Evolutionary conservation across 2,888 invertebrate genomes (phyloP).

Genomic region (Unio delphinus): DNA sequence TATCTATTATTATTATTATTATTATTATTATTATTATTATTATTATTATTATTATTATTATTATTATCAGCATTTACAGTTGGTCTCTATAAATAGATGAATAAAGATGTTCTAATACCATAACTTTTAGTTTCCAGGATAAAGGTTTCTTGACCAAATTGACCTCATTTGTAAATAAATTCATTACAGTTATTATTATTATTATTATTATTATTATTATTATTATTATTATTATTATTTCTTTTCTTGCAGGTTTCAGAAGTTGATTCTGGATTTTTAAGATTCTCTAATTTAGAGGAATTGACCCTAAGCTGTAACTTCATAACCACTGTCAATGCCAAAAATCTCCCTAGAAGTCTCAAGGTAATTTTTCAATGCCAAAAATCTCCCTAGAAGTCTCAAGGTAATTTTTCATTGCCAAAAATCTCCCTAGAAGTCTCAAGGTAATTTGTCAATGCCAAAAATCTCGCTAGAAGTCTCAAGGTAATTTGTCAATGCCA

Average conservation of each 20-base stretch:
- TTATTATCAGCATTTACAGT: constrained; percentile 1
- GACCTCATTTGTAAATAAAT: too few species aligned
- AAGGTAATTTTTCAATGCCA: constrained; percentile 46
- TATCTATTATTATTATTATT: too few species aligned
- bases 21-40: too few species aligned
- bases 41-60: neutral
- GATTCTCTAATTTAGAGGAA: constrained; percentile 65
- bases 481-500: constrained; percentile 46
- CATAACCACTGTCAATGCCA: constrained; percentile 59
- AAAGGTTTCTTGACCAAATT: too few species aligned
- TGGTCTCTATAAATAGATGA: too few species aligned
- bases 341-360: constrained; percentile 59
- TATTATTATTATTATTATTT: constrained; percentile 1
- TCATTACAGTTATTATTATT: too few species aligned
- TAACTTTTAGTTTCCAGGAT: too few species aligned
- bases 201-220: too few species aligned
- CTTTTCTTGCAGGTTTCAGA: constrained; percentile 60
- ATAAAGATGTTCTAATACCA: too few species aligned
- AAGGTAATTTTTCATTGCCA: constrained; percentile 46
- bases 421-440: constrained; percentile 50
- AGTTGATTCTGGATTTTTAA: constrained; percentile 60
- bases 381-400: constrained; percentile 40
- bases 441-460: constrained; percentile 46
- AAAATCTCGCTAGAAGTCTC: constrained; percentile 50
- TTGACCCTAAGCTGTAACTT: constrained; percentile 67